A percentile compares a stretch with the other conserved stretches of the same genome.
phyloP scores from a whole-genome alignment of 2,113 vertebrate genomes.

The Bufo gargarizans region DNA sequence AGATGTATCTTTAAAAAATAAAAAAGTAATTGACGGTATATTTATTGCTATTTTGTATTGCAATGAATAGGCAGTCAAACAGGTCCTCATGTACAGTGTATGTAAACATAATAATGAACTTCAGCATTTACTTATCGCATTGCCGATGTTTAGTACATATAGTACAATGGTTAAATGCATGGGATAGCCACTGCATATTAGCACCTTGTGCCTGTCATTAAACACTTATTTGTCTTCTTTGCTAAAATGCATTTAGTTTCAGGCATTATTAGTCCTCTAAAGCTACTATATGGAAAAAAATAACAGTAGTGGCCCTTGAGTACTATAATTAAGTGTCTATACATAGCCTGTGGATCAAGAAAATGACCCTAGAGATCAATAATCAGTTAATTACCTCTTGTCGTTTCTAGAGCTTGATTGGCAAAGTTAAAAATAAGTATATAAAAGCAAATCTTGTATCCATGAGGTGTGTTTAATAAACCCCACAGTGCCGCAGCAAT shows the following conservation, averaged over 20 bases:
- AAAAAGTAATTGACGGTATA: too few relatives aligned
- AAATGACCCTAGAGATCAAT: neutral
- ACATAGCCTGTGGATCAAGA: neutral
- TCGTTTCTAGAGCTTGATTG: neutral
- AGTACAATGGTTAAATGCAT: neutral
- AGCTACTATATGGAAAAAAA: neutral
- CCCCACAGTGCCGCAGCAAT: too few relatives aligned
- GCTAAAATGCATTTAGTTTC: neutral
- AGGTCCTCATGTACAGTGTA: too few relatives aligned
- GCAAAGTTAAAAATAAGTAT: neutral
- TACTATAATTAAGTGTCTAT: neutral
- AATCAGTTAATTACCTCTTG: neutral
- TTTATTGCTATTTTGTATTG: too few relatives aligned
- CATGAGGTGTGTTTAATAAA: neutral
- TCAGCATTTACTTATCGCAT: neutral
- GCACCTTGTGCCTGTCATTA: neutral
- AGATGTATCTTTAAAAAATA: too few relatives aligned
- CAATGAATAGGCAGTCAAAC: too few relatives aligned
- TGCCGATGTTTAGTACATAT: neutral
- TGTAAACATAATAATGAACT: too few relatives aligned
- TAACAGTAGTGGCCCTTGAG: neutral
- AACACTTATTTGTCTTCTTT: neutral
- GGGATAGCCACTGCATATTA: neutral
- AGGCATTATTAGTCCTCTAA: neutral
- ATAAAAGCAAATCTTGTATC: neutral